A percentile compares a stretch with the other conserved stretches of the same genome.
phyloP scores from a whole-genome alignment of 2,888 invertebrate genomes.

The Tenthredo amoena region DNA sequence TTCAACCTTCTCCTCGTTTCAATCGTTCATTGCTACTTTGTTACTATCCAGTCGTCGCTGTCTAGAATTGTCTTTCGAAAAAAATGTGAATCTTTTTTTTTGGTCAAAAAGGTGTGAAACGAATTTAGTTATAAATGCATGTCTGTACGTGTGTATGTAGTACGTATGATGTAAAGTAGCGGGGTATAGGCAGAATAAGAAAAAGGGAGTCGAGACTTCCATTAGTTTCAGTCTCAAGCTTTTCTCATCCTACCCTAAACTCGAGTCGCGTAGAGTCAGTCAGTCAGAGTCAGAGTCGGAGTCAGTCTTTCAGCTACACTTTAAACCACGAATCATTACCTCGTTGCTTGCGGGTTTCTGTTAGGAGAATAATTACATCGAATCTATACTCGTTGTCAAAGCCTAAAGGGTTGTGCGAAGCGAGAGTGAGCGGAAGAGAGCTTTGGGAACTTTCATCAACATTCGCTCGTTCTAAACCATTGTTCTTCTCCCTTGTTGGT shows the following conservation, averaged over 20 bases:
- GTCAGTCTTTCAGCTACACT: neutral
- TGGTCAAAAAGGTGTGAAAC: neutral
- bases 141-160: neutral
- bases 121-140: neutral
- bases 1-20: neutral
- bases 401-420: neutral
- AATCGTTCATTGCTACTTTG: neutral
- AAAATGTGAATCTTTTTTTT: neutral
- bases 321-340: constrained; percentile 16
- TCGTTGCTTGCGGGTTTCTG: neutral
- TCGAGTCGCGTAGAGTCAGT: neutral
- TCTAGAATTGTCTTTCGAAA: neutral
- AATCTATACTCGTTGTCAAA: constrained; percentile 23
- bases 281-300: constrained; percentile 1
- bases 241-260: neutral
- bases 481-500: neutral
- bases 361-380: constrained; percentile 25
- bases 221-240: constrained; percentile 29
- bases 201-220: constrained; percentile 20
- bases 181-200: neutral
- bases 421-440: neutral
- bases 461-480: constrained; percentile 9
- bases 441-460: constrained; percentile 11
- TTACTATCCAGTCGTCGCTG: neutral
- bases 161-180: neutral